These are phyloP conservation scores for Drosophila ercepeae DNA, from an alignment of 1,140 invertebrate genomes.

Conservation along the genomic window DNA sequence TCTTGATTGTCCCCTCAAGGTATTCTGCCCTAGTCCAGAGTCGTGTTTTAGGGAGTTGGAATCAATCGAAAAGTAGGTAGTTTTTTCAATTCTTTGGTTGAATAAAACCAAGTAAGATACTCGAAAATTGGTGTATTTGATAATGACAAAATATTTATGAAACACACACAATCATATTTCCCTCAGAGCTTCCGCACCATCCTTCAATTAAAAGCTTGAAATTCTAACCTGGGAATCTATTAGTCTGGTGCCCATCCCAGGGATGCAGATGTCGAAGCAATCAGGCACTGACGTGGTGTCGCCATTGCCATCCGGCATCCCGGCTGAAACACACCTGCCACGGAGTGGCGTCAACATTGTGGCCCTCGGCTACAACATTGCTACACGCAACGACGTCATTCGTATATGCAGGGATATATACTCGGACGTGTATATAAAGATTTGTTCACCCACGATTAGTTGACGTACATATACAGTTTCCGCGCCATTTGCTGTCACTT, in stretches of 20 bases:
- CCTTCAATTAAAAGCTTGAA: slow-evolving; percentile 26
- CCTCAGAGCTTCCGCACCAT: neutral
- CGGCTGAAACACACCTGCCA: slow-evolving; percentile 36
- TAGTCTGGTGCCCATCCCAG: slow-evolving; percentile 5
- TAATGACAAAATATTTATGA: too few relatives aligned
- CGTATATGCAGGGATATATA: slow-evolving; percentile 84
- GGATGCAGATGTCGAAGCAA: slow-evolving; percentile 69
- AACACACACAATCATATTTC: too few relatives aligned
- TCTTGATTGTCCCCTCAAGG: neutral
- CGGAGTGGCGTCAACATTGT: slow-evolving; percentile 53
- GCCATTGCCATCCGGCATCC: slow-evolving; percentile 6
- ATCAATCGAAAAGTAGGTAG: neutral
- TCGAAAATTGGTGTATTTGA: too few relatives aligned
- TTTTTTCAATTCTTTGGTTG: neutral
- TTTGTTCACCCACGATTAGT: slow-evolving; percentile 81
- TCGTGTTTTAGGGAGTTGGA: neutral
- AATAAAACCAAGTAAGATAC: too few relatives aligned
- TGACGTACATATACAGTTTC: slow-evolving; percentile 71
- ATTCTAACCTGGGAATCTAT: slow-evolving; percentile 1
- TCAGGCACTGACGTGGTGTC: slow-evolving; percentile 7
- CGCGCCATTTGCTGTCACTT: slow-evolving; percentile 82
- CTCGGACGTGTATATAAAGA: slow-evolving; percentile 45
- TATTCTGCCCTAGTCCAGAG: neutral
- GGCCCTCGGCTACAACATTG: slow-evolving; percentile 16
- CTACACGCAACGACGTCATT: slow-evolving; percentile 25